Conservation (phyloP, 1,140 invertebrate species). For the Scylla paramamosain region DNA sequence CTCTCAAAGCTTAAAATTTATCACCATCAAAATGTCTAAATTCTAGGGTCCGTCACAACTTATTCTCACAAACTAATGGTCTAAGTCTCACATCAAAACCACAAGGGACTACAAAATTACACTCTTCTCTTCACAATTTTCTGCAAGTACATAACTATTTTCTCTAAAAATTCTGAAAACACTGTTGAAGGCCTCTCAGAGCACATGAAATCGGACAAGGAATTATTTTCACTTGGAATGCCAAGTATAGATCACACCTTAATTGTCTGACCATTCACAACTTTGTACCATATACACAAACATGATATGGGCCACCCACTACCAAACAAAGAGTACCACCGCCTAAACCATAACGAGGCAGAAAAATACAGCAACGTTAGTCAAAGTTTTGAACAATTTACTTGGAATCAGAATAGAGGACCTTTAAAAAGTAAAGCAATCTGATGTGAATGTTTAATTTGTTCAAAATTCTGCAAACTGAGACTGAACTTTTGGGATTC, state of each 20-base stretch:
- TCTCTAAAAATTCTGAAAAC: constrained; percentile 14
- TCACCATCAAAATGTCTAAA: background rate
- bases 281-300: background rate
- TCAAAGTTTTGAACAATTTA: too few relatives aligned
- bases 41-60: background rate
- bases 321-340: background rate
- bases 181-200: background rate
- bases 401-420: too few relatives aligned
- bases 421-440: too few relatives aligned
- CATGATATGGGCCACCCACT: background rate
- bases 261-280: background rate
- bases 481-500: too few relatives aligned
- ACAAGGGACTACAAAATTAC: background rate
- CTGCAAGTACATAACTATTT: background rate
- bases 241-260: background rate
- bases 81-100: background rate
- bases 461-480: too few relatives aligned
- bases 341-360: too few relatives aligned
- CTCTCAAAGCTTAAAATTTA: background rate
- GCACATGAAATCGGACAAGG: background rate
- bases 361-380: too few relatives aligned
- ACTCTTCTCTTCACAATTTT: background rate
- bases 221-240: background rate
- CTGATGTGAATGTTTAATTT: too few relatives aligned
- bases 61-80: background rate